phyloP scores from a whole-genome alignment of 2,888 invertebrate genomes.

The Callyntrura sp. region DNA sequence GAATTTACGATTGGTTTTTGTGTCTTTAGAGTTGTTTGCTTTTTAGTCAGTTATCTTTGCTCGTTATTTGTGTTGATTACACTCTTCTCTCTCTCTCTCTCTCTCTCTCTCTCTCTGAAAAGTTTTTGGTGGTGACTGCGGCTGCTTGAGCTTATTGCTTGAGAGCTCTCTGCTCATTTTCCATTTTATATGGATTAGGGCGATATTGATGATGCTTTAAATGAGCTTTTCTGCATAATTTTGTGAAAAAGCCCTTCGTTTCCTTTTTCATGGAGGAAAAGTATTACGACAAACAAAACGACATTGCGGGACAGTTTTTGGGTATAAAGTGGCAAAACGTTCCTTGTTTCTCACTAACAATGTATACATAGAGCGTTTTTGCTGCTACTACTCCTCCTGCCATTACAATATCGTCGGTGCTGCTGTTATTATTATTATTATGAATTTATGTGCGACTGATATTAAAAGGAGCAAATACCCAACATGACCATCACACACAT shows the following conservation, averaged over 20 bases:
- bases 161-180: constrained; percentile 47
- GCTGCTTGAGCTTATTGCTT: constrained; percentile 29
- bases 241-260: constrained; percentile 34
- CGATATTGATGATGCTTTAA: constrained; percentile 63
- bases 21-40: constrained; percentile 56
- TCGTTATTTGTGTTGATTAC: constrained; percentile 62
- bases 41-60: constrained; percentile 59
- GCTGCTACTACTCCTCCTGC: background rate
- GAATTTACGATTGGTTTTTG: constrained; percentile 61
- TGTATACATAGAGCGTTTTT: background rate
- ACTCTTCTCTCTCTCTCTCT: background rate
- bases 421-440: constrained; percentile 14
- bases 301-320: constrained; percentile 19
- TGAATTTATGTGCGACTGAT: constrained; percentile 75
- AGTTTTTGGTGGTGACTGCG: constrained; percentile 29
- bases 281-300: constrained; percentile 27
- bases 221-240: constrained; percentile 70
- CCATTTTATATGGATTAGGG: constrained; percentile 58
- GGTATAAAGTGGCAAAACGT: constrained; percentile 34
- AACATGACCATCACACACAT: background rate
- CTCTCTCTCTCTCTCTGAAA: constrained; percentile 28
- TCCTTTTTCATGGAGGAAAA: constrained; percentile 24
- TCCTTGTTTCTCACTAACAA: background rate
- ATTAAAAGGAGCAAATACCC: constrained; percentile 64
- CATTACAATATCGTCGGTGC: background rate